A percentile compares a stretch with the other conserved stretches of the same genome.
phyloP scores from a whole-genome alignment of 2,113 vertebrate species.

The Australoheros scitulus region DNA sequence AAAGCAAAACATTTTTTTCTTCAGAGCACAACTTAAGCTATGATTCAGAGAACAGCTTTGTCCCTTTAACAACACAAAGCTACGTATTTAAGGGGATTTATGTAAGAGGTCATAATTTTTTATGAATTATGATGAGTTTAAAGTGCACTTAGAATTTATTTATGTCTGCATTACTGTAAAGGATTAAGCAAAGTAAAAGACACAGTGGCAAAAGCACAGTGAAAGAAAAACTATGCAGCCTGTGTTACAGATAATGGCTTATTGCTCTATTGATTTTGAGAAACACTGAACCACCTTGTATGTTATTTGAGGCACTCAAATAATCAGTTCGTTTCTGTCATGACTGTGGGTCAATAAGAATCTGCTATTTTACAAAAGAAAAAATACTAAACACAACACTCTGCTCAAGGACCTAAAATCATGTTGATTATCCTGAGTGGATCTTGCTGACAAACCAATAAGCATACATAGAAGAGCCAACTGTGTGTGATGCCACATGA shows the following conservation, averaged over 20 bases:
- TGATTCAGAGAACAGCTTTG: neutral
- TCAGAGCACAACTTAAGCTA: too few relatives aligned
- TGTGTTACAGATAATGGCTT: constrained; percentile 18
- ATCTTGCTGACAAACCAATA: constrained; percentile 35
- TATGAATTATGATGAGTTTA: neutral
- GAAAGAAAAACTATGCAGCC: neutral
- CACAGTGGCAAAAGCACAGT: neutral
- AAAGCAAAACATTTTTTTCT: too few relatives aligned
- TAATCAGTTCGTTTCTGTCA: constrained; percentile 32
- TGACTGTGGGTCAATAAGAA: constrained; percentile 17
- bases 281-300: constrained; percentile 19
- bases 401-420: neutral
- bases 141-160: neutral
- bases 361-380: constrained; percentile 1
- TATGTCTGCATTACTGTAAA: neutral
- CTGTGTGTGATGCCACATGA: constrained; percentile 24
- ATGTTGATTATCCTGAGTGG: neutral
- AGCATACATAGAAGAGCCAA: neutral
- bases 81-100: neutral
- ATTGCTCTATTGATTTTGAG: constrained; percentile 39
- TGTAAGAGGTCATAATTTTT: neutral
- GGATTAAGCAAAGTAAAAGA: neutral
- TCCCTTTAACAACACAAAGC: neutral
- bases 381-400: neutral
- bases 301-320: constrained; percentile 32